phyloP scores from a whole-genome alignment of 2,797 vertebrate genomes.

The Parauchenoglanis ngamensis region DNA sequence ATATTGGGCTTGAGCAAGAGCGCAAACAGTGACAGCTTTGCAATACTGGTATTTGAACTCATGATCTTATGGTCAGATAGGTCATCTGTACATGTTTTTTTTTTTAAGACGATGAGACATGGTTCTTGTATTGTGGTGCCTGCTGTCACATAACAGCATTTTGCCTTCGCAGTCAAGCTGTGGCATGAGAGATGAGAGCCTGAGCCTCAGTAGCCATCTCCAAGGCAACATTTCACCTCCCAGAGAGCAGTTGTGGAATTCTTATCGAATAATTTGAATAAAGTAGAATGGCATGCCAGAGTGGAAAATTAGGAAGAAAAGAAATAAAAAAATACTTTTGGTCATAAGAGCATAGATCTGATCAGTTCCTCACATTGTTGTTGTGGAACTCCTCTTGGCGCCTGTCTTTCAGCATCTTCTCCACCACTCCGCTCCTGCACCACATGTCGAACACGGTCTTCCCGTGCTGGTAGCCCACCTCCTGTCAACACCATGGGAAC shows the following conservation, averaged over 20 bases:
- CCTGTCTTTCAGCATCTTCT: slow-evolving; percentile 91
- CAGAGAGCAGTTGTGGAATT: background rate
- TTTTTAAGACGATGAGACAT: no score
- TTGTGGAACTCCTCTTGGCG: slow-evolving; percentile 85
- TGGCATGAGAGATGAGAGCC: background rate
- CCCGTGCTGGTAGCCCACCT: slow-evolving; percentile 92
- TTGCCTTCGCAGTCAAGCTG: background rate
- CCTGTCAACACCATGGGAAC: slow-evolving; percentile 69
- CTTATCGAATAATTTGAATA: background rate
- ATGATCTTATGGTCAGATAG: background rate
- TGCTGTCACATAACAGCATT: background rate
- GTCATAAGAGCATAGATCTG: background rate
- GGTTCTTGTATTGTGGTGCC: background rate
- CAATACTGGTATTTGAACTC: background rate
- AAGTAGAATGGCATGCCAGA: background rate
- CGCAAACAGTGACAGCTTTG: background rate
- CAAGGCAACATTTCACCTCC: background rate
- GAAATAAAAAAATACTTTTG: background rate
- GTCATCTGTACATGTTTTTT: background rate
- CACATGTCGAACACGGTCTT: slow-evolving; percentile 92
- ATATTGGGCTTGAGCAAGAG: background rate
- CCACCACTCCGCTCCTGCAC: slow-evolving; percentile 87
- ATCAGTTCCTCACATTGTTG: slow-evolving; percentile 70
- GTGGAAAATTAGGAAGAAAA: background rate
- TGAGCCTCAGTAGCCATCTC: background rate